phyloP scores from a whole-genome alignment of 2,797 vertebrate species.

The Rhinogobio ventralis region DNA sequence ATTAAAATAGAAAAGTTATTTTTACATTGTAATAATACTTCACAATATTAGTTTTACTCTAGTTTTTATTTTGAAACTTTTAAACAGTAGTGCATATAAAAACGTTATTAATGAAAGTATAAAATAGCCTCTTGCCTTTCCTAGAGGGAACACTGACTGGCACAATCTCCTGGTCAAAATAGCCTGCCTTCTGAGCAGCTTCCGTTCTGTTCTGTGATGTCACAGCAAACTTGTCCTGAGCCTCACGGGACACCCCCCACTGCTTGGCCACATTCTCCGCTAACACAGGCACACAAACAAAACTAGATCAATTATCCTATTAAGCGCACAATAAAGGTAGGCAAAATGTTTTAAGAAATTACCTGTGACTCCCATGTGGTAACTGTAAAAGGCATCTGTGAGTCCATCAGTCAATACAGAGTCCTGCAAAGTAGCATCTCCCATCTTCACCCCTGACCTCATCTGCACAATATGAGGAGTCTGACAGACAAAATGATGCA shows the following conservation, averaged over 20 bases:
- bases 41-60: neutral
- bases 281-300: constrained; percentile 58
- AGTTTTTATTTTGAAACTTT: neutral
- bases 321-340: neutral
- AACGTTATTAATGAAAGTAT: neutral
- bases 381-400: constrained; percentile 90
- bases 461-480: constrained; percentile 89
- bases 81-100: neutral
- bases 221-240: constrained; percentile 88
- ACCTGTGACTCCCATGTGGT: constrained; percentile 98
- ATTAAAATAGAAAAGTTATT: no score
- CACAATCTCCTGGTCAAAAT: constrained; percentile 93
- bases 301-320: neutral
- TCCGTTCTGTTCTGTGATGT: constrained; percentile 90
- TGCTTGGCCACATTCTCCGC: constrained; percentile 96
- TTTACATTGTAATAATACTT: neutral
- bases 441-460: constrained; percentile 88
- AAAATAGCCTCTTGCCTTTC: constrained; percentile 81
- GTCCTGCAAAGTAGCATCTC: constrained; percentile 86
- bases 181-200: constrained; percentile 89
- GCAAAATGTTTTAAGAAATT: neutral
- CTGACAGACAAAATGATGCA: constrained; percentile 61
- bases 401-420: constrained; percentile 90
- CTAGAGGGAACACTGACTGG: constrained; percentile 86
- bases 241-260: constrained; percentile 87